A percentile compares a stretch with the other conserved stretches of the same genome.
Conservation (phyloP, 2,113 vertebrate species). For the Charina bottae region DNA sequence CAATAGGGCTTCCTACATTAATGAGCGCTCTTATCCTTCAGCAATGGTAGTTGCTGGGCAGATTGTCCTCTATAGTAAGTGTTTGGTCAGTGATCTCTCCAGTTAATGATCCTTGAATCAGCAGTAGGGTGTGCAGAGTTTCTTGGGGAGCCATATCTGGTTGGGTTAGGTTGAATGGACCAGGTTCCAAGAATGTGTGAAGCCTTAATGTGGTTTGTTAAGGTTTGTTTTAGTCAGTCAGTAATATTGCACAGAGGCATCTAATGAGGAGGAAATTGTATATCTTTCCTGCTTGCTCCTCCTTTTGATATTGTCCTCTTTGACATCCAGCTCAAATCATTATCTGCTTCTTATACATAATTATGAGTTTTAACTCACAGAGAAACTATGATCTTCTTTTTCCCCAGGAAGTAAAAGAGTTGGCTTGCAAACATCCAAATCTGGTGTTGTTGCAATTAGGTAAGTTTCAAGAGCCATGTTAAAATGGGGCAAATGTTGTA, state of each 20-base stretch:
- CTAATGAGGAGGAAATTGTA: background rate
- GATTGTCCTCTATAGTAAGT: background rate
- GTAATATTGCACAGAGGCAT: background rate
- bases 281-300: background rate
- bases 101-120: background rate
- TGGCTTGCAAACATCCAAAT: background rate
- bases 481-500: background rate
- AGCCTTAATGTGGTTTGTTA: background rate
- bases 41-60: background rate
- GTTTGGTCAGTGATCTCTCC: background rate
- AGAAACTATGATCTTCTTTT: background rate
- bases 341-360: background rate
- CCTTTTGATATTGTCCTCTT: background rate
- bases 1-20: too few species aligned
- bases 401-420: background rate
- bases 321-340: background rate
- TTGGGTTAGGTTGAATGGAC: background rate
- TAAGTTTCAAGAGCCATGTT: background rate
- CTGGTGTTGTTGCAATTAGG: background rate
- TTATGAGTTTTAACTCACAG: background rate
- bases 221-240: background rate
- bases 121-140: background rate
- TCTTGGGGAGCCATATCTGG: background rate
- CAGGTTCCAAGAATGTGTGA: background rate
- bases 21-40: too few species aligned